These are phyloP conservation scores for Hemitrygon akajei DNA, from an alignment of 2,797 vertebrate genomes.

Conservation along the genomic window DNA sequence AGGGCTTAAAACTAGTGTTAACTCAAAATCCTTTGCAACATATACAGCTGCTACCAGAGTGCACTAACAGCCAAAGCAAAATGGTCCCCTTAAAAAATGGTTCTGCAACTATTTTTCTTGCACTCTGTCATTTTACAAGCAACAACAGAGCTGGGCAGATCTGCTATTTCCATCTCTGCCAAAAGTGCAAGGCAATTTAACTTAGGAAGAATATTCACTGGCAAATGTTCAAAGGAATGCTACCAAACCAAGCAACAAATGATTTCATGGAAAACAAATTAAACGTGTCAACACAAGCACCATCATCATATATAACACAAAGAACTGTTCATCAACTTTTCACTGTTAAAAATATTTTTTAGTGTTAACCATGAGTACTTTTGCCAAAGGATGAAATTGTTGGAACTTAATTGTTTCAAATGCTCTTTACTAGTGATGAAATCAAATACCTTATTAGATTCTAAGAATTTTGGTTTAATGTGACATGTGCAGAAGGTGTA, in stretches of 20 bases:
- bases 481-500: neutral
- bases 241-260: conserved; percentile 32
- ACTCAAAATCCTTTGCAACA: conserved; percentile 10
- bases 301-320: conserved; percentile 1
- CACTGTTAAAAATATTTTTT: neutral
- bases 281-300: neutral
- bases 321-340: conserved; percentile 6
- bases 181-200: conserved; percentile 14
- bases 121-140: conserved; percentile 22
- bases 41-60: conserved; percentile 26
- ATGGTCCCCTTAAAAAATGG: conserved; percentile 26
- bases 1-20: neutral
- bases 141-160: neutral
- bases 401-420: neutral
- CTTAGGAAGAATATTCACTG: conserved; percentile 18
- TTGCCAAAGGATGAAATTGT: neutral
- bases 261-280: conserved; percentile 35
- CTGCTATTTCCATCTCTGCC: conserved; percentile 30
- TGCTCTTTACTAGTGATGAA: neutral
- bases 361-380: neutral
- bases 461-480: neutral
- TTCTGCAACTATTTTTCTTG: conserved; percentile 21
- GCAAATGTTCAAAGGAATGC: conserved; percentile 30
- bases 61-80: conserved; percentile 22
- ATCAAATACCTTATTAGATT: neutral